Evolutionary conservation across 1,140 invertebrate species (phyloP).

Genomic region (Chymomyza costata): DNA sequence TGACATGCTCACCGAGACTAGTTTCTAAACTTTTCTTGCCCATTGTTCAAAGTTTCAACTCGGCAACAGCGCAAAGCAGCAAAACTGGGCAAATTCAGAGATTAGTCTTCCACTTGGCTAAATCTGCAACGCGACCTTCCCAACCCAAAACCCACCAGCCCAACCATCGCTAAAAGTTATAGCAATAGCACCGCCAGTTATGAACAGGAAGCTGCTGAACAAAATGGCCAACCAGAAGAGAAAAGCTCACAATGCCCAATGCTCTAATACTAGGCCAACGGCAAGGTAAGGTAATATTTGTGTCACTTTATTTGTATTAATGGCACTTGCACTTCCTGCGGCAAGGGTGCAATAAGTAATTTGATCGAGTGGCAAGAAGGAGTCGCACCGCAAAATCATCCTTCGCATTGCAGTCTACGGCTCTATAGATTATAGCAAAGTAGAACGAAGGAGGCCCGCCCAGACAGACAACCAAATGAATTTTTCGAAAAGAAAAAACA

Average conservation of each 20-base stretch:
- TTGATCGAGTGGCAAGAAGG: constrained; percentile 53
- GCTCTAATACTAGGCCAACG: not conserved
- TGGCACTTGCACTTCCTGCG: constrained; percentile 65
- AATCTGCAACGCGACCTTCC: constrained; percentile 55
- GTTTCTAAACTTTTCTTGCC: constrained; percentile 55
- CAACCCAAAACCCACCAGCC: too few species aligned
- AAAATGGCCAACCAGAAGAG: constrained; percentile 23
- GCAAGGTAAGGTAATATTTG: constrained; percentile 32
- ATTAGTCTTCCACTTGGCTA: constrained; percentile 71
- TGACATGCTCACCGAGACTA: constrained; percentile 62
- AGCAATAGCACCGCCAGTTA: constrained; percentile 35
- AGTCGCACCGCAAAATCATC: constrained; percentile 19
- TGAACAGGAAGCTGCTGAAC: constrained; percentile 23
- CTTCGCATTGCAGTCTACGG: not conserved
- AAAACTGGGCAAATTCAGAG: constrained; percentile 49
- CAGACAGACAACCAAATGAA: constrained; percentile 36
- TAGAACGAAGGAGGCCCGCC: constrained; percentile 7
- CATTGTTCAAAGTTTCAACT: constrained; percentile 62
- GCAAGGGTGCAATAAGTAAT: constrained; percentile 64
- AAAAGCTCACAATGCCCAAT: constrained; percentile 10
- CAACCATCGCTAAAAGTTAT: constrained; percentile 51
- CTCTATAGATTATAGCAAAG: not conserved
- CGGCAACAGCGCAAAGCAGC: constrained; percentile 11
- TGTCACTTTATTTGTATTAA: constrained; percentile 69
- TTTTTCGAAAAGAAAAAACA: constrained; percentile 31